phyloP scores from a whole-genome alignment of 2,888 invertebrate genomes.

The Campoplex capitator region DNA sequence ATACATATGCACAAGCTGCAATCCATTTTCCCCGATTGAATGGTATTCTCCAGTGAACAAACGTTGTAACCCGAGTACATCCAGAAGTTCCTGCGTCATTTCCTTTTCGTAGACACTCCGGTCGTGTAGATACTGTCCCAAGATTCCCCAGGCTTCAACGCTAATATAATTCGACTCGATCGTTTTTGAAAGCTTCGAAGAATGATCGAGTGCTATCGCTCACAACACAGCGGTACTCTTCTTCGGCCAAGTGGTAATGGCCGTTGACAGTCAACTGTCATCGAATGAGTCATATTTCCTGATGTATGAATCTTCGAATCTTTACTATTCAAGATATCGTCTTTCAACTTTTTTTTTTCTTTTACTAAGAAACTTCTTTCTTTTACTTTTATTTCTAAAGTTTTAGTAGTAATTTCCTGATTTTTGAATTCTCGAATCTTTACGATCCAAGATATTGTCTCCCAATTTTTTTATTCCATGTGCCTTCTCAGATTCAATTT shows the following conservation, averaged over 20 bases:
- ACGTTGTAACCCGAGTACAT: constrained; percentile 61
- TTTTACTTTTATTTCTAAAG: no score
- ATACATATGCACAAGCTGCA: constrained; percentile 15
- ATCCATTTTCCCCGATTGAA: constrained; percentile 67
- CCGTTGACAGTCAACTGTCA: constrained; percentile 12
- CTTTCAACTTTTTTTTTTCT: background rate
- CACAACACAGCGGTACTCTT: background rate
- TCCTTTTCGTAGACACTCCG: constrained; percentile 27
- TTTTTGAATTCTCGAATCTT: no score
- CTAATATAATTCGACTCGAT: constrained; percentile 25
- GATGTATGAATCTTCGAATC: background rate
- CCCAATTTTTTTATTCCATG: no score
- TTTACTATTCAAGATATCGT: background rate
- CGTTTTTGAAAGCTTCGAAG: constrained; percentile 35
- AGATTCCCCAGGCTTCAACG: background rate
- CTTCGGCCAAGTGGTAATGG: constrained; percentile 6
- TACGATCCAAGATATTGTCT: no score
- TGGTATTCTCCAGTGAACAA: constrained; percentile 56
- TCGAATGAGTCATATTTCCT: background rate
- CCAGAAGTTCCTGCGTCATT: constrained; percentile 40
- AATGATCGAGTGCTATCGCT: constrained; percentile 53
- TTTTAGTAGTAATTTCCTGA: no score
- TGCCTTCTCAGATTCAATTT: no score
- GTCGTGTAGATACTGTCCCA: background rate
- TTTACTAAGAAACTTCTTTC: no score